phyloP scores from a whole-genome alignment of 2,113 vertebrate genomes.

The Anthoscopus minutus region DNA sequence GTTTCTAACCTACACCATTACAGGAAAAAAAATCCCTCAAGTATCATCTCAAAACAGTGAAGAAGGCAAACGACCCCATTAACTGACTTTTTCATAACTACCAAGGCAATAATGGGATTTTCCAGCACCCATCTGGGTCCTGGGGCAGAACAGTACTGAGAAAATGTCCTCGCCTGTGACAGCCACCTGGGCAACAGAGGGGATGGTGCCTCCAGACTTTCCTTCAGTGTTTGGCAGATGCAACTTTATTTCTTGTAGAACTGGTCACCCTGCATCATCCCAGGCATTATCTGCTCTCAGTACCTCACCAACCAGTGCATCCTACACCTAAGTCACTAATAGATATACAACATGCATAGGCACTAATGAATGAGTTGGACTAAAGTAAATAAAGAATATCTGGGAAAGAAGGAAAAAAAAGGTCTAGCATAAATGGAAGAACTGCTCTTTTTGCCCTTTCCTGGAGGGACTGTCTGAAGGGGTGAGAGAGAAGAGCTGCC shows the following conservation, averaged over 20 bases:
- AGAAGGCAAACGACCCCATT: background rate
- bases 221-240: background rate
- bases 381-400: background rate
- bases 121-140: background rate
- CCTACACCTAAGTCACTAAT: background rate
- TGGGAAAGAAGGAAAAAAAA: background rate
- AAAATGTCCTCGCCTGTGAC: background rate
- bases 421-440: background rate
- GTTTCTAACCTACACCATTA: background rate
- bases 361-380: background rate
- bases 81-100: background rate
- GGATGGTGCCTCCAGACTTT: background rate
- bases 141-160: background rate
- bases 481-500: background rate
- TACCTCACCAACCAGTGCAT: background rate
- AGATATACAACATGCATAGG: fast-evolving
- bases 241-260: background rate
- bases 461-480: background rate
- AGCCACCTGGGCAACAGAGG: background rate
- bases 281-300: background rate
- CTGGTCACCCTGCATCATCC: background rate
- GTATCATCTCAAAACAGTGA: background rate
- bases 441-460: background rate
- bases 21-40: background rate
- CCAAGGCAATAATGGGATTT: background rate